Percentiles rank a stretch among this genome's conserved stretches.
Conservation (phyloP, 2,113 vertebrate genomes). For the Ictidomys tridecemlineatus region DNA sequence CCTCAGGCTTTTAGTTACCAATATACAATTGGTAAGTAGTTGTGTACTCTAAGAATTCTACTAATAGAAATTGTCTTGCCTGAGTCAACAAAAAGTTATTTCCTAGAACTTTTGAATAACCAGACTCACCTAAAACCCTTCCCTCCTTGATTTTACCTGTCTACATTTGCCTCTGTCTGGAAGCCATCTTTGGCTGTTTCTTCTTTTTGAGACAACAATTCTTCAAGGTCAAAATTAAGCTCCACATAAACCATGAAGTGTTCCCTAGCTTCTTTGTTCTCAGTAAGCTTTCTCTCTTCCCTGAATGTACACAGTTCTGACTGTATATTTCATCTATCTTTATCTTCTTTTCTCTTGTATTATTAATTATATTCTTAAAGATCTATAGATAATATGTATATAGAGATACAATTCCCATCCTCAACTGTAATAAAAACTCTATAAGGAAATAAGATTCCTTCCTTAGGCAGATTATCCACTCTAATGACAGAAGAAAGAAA, state of each 20-base stretch:
- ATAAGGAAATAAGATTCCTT: background rate
- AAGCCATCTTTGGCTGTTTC: background rate
- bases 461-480: background rate
- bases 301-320: background rate
- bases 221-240: background rate
- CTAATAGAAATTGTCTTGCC: background rate
- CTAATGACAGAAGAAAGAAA: background rate
- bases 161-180: background rate
- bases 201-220: background rate
- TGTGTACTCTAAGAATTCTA: background rate
- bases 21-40: background rate
- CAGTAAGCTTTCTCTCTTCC: background rate
- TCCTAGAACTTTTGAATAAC: background rate
- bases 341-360: background rate
- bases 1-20: background rate
- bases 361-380: background rate
- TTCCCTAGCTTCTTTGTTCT: background rate
- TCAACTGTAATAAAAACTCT: background rate
- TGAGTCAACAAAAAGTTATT: background rate
- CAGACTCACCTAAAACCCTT: background rate
- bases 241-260: rapidly evolving
- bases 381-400: background rate
- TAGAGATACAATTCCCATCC: background rate
- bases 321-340: background rate
- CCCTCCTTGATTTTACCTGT: background rate